These are phyloP conservation scores for Yponomeuta malinellus DNA, from an alignment of 2,888 invertebrate species.

Conservation along the genomic window DNA sequence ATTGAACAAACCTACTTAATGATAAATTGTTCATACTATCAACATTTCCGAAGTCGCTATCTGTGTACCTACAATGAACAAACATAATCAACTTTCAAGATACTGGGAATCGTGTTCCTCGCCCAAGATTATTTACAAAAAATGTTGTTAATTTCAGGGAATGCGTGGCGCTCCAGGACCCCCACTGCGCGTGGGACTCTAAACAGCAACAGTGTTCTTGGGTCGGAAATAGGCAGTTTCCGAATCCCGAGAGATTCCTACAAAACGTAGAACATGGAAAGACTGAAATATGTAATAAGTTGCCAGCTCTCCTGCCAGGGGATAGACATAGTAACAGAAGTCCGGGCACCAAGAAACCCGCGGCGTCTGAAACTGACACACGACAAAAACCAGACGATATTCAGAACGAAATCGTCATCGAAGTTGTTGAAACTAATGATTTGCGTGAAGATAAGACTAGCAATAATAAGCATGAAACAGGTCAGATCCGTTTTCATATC, in stretches of 20 bases:
- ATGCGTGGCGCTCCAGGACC: slow-evolving; percentile 95
- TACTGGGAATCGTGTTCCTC: not conserved
- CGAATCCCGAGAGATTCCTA: slow-evolving; percentile 78
- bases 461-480: slow-evolving; percentile 67
- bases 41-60: not conserved
- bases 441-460: slow-evolving; percentile 74
- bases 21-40: not conserved
- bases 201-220: slow-evolving; percentile 77
- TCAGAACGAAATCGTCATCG: slow-evolving; percentile 80
- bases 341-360: slow-evolving; percentile 63
- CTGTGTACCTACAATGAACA: not conserved
- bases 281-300: slow-evolving; percentile 74
- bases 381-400: slow-evolving; percentile 74
- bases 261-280: slow-evolving; percentile 85
- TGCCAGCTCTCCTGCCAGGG: slow-evolving; percentile 57
- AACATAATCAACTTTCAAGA: not conserved
- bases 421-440: slow-evolving; percentile 79
- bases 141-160: slow-evolving; percentile 75
- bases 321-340: slow-evolving; percentile 61
- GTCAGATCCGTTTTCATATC: slow-evolving; percentile 30
- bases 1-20: slow-evolving; percentile 1
- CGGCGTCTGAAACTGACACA: slow-evolving; percentile 59
- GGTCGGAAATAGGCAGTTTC: slow-evolving; percentile 74
- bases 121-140: not conserved
- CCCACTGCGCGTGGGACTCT: slow-evolving; percentile 97